Evolutionary conservation across 1,140 invertebrate species (phyloP), one percentile per base, ranked within the genome.

Genomic region (Penaeus vannamei): DNA sequence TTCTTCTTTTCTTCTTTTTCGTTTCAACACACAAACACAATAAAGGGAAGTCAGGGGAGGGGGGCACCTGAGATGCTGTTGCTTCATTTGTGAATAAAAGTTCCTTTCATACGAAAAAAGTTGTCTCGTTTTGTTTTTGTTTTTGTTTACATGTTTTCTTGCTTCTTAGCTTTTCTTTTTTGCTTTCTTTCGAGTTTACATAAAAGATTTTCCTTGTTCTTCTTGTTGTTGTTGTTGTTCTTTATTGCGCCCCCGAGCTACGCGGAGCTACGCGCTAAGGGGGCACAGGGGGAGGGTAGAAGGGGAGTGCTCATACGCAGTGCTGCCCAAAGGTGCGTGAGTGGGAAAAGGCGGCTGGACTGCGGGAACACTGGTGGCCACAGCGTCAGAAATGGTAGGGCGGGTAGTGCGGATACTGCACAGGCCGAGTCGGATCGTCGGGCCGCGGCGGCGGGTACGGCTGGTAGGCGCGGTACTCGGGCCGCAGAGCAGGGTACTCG

Each of bases 361-460:
- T 86, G 86, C 91, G 91, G 91, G 91, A 91, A 91, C 91, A 91
- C 91, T 85, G 91, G 88, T 89, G 89, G 91, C 91, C 91, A 91
- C 91, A 91, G 91, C 91, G 91, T 91, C 91, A 91, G 91, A 91
- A 91, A 84, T 91, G 91, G 84, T 91, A 91, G 79, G 91, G 91
- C 86, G 91, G 91, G 89, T 91, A 91, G 79, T 89, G 91, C 84
- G 91, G 89, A 76, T 89, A 89, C 80, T 91, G 89, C 88, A 90
- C 88, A 61, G 91, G 86, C 86, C 88, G 91, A 84, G 88, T 61
- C 29, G 87, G 87, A 66, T 90, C 88, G 53, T 90, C 88, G 60
- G 91, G 87, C 62, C 86, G 61, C 82, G 88, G 84, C 82, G 88
- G 84, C 76, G 88, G 85, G 61, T 87, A 88, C 60, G 89, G 84